Conservation (phyloP, 2,888 invertebrate species). For the Nasonovia ribisnigri region DNA sequence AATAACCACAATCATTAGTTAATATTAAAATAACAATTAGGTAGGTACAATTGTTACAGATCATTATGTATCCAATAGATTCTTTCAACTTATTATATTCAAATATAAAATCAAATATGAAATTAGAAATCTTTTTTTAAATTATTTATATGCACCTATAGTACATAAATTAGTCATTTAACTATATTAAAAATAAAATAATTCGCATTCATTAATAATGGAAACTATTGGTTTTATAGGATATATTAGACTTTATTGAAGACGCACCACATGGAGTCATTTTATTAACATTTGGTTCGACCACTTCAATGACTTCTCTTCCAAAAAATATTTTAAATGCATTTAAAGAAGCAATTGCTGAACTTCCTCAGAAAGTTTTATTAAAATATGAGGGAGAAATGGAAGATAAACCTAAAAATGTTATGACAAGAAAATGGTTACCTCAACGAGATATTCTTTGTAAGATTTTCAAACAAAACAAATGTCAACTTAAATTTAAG, state of each 20-base stretch:
- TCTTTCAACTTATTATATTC: too few species aligned
- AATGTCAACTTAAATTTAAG: background rate
- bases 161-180: background rate
- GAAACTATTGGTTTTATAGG: background rate
- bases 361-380: background rate
- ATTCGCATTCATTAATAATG: background rate
- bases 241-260: background rate
- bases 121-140: too few species aligned
- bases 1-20: too few species aligned
- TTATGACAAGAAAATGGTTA: background rate
- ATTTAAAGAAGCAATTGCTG: background rate
- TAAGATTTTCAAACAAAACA: background rate
- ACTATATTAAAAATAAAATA: background rate
- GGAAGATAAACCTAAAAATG: background rate
- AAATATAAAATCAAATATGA: too few species aligned
- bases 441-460: background rate
- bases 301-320: background rate
- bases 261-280: background rate
- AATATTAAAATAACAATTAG: too few species aligned
- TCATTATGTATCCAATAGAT: too few species aligned
- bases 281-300: conserved; percentile 10
- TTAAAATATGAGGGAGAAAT: background rate
- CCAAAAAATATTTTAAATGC: background rate
- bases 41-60: too few species aligned
- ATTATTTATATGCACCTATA: too few species aligned